Conservation (phyloP, 2,888 invertebrate genomes). For the Ceriagrion tenellum region DNA sequence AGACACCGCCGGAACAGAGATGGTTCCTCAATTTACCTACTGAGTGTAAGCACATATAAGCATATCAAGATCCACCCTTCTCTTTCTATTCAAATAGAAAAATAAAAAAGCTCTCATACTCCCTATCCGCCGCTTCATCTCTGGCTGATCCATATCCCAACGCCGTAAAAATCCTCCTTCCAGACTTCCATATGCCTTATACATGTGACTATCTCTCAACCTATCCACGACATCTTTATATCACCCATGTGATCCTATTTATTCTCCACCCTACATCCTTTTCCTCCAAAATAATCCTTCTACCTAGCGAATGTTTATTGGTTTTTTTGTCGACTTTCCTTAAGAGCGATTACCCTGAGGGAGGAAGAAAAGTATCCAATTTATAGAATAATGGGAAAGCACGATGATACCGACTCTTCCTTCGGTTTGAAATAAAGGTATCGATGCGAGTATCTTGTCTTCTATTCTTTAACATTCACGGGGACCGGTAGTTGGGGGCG, state of each 20-base stretch:
- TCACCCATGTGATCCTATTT: background rate
- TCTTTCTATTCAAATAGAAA: background rate
- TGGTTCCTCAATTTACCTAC: background rate
- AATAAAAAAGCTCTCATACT: background rate
- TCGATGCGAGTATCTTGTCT: background rate
- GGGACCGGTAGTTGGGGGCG: too few relatives aligned
- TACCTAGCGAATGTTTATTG: background rate
- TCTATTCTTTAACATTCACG: background rate
- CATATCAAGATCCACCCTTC: background rate
- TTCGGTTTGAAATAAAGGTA: background rate
- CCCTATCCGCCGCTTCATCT: background rate
- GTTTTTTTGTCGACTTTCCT: background rate
- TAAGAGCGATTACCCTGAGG: background rate
- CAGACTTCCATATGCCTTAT: background rate
- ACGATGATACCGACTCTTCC: background rate
- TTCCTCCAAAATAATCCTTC: background rate
- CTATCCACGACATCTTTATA: background rate
- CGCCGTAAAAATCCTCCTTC: background rate
- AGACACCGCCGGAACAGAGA: background rate
- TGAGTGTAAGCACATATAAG: background rate
- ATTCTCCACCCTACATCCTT: background rate
- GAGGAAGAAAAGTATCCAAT: slow-evolving; percentile 19
- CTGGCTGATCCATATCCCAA: background rate
- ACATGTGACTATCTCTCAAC: background rate
- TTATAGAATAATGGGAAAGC: slow-evolving; percentile 27